Percentiles rank a stretch among this genome's conserved stretches.
Evolutionary conservation across 2,113 vertebrate species (phyloP).

Genomic region (Capra hircus): DNA sequence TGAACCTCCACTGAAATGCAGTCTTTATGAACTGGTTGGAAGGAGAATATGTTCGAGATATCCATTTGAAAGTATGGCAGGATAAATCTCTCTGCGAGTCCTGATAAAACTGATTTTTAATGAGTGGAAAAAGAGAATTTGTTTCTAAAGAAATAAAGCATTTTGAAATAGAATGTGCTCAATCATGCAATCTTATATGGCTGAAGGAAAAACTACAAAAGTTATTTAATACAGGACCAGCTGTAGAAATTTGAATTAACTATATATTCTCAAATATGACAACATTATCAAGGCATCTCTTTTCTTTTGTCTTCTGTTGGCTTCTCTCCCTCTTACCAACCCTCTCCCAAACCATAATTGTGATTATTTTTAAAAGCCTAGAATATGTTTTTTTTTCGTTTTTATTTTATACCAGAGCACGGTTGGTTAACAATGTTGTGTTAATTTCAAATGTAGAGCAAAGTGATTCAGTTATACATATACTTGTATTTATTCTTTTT

Average conservation of each 20-base stretch:
- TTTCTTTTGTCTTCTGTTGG: not conserved
- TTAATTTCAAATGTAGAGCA: not conserved
- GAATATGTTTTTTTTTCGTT: not conserved
- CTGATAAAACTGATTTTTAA: not conserved
- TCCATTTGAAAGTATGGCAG: not conserved
- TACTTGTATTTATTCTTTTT: not conserved
- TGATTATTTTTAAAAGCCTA: not conserved
- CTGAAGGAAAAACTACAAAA: not conserved
- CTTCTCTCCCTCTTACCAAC: not conserved
- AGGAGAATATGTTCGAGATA: not conserved
- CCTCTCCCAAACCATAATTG: not conserved
- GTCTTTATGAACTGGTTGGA: not conserved
- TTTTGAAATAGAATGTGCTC: not conserved
- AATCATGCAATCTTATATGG: not conserved
- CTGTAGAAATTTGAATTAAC: not conserved
- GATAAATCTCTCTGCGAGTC: not conserved
- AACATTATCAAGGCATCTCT: not conserved
- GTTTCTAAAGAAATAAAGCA: not conserved
- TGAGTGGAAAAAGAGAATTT: not conserved
- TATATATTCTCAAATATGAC: not conserved
- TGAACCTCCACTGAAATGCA: not conserved
- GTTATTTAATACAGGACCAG: not conserved
- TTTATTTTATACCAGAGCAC: not conserved
- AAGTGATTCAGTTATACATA: not conserved
- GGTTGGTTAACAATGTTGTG: not conserved